Conservation (phyloP, 2,888 invertebrate species). For the Caenorhabditis doughertyi region DNA sequence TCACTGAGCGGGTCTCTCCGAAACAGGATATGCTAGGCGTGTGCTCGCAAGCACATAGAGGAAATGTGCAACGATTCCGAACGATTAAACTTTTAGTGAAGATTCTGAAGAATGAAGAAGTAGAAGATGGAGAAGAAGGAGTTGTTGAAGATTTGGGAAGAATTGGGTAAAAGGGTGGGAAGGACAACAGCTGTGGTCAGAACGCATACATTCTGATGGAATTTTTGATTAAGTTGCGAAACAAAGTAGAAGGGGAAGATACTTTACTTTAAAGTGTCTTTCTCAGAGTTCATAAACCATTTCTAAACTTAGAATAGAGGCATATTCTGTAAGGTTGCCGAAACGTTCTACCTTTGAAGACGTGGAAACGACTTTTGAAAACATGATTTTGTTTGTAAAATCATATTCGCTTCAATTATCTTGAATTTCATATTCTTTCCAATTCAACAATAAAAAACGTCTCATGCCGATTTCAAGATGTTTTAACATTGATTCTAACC, state of each 20-base stretch:
- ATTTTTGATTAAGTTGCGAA: conserved; percentile 32
- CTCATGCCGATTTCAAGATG: background rate
- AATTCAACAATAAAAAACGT: background rate
- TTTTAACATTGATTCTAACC: conserved; percentile 4
- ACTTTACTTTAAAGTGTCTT: too few relatives aligned
- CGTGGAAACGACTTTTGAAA: too few relatives aligned
- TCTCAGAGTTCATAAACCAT: too few relatives aligned
- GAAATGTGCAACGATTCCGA: conserved; percentile 61
- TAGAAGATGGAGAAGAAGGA: conserved; percentile 10
- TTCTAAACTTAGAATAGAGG: too few relatives aligned
- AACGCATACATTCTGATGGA: conserved; percentile 45
- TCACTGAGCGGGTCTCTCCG: conserved; percentile 39
- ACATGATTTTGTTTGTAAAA: too few relatives aligned
- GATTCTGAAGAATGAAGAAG: conserved; percentile 11
- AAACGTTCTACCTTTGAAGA: too few relatives aligned
- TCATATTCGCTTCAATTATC: too few relatives aligned
- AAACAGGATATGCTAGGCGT: conserved; percentile 45
- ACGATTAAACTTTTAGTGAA: conserved; percentile 58
- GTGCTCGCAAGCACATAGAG: conserved; percentile 28
- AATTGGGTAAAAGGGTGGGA: conserved; percentile 39
- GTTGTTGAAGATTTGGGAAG: conserved; percentile 31
- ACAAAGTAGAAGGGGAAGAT: conserved; percentile 1
- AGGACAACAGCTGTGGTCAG: conserved; percentile 39
- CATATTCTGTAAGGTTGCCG: too few relatives aligned
- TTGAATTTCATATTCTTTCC: too few relatives aligned